Evolutionary conservation across 2,888 invertebrate species (phyloP).

Genomic region (Calameuta pallipes): DNA sequence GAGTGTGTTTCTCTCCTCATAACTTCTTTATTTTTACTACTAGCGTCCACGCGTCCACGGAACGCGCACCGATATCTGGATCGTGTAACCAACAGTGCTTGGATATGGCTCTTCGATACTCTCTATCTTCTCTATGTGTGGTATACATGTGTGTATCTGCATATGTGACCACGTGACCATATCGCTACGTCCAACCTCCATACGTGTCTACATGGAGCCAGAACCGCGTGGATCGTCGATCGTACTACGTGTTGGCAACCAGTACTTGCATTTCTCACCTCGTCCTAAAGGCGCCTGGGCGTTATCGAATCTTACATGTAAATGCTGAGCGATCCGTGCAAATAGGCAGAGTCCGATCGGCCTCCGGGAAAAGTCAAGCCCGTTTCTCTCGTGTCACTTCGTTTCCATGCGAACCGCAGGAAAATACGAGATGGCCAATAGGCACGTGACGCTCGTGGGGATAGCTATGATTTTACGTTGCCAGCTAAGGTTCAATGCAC

Average conservation of each 20-base stretch:
- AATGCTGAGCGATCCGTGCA: constrained; percentile 30
- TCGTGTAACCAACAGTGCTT: constrained; percentile 33
- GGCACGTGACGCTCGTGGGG: neutral
- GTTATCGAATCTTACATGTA: constrained; percentile 48
- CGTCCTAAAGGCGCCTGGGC: constrained; percentile 26
- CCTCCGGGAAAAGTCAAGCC: neutral
- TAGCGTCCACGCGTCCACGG: constrained; percentile 17
- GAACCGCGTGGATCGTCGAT: constrained; percentile 18
- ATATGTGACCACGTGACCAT: neutral
- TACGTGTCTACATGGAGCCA: neutral
- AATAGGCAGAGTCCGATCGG: neutral
- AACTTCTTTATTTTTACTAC: constrained; percentile 42
- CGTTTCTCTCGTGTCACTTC: neutral
- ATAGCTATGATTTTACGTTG: too few species aligned
- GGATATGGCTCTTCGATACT: neutral
- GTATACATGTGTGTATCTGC: neutral
- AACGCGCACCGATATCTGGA: constrained; percentile 38
- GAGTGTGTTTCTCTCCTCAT: constrained; percentile 33
- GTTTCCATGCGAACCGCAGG: neutral
- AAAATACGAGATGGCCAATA: neutral
- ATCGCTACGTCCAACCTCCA: neutral
- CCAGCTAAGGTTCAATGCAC: neutral
- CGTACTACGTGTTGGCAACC: constrained; percentile 13
- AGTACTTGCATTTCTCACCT: constrained; percentile 18
- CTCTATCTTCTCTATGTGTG: neutral